A percentile compares a stretch with the other conserved stretches of the same genome.
Evolutionary conservation across 1,140 invertebrate genomes (phyloP).

Genomic region (Sycophila sp.): DNA sequence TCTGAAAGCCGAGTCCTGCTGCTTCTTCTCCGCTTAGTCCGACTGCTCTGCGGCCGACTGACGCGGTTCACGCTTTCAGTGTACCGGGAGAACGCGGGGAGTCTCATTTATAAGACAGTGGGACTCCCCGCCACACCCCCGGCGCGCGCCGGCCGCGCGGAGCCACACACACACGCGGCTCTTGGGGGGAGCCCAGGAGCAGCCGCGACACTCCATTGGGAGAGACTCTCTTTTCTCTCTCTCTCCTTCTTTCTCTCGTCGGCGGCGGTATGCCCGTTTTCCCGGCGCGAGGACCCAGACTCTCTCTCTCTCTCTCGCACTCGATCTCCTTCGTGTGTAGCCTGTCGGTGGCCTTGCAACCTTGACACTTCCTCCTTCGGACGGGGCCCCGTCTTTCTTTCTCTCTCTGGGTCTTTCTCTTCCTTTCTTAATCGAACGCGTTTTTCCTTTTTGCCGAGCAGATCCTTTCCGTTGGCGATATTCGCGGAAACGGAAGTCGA

Average conservation of each 20-base stretch:
- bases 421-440: not conserved
- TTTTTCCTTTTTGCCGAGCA: not conserved
- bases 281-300: not conserved
- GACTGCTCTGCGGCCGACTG: constrained; percentile 31
- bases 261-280: constrained; percentile 34
- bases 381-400: not conserved
- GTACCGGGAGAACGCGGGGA: constrained; percentile 60
- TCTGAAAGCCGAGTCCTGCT: constrained; percentile 18
- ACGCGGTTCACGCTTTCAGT: constrained; percentile 51
- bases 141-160: constrained; percentile 5
- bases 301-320: not conserved
- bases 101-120: constrained; percentile 59
- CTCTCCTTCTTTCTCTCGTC: not conserved
- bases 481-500: not conserved
- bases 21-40: constrained; percentile 26
- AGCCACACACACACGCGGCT: not conserved
- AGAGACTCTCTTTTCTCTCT: not conserved
- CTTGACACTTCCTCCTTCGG: constrained; percentile 54
- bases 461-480: not conserved
- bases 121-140: constrained; percentile 54
- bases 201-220: no score
- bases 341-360: constrained; percentile 45
- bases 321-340: constrained; percentile 14
- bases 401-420: constrained; percentile 21
- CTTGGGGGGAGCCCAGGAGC: not conserved